These are phyloP conservation scores for Gymnarchus niloticus DNA, from an alignment of 2,113 vertebrate genomes.

Conservation along the genomic window DNA sequence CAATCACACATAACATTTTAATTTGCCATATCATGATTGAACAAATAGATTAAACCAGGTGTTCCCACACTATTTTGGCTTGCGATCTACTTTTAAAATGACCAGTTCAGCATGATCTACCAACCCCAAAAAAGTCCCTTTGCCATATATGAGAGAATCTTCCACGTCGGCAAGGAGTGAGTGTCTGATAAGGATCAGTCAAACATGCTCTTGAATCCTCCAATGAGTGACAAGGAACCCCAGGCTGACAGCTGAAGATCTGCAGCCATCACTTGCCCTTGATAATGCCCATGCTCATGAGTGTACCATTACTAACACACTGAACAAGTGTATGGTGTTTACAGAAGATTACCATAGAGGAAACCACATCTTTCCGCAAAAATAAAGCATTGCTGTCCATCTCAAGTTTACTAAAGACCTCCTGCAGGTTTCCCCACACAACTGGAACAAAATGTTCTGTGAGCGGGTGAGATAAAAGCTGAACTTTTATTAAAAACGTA, in stretches of 20 bases:
- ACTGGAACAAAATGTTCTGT: neutral
- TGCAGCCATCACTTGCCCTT: neutral
- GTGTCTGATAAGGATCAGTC: neutral
- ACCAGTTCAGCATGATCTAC: too few relatives aligned
- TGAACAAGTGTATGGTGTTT: neutral
- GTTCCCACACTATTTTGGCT: too few relatives aligned
- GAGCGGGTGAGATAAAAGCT: neutral
- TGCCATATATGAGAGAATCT: too few relatives aligned
- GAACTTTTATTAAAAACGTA: neutral
- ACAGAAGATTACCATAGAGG: neutral
- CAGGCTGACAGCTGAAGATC: neutral
- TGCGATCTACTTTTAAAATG: too few relatives aligned
- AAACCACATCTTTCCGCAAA: neutral
- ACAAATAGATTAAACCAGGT: neutral
- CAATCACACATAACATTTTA: neutral
- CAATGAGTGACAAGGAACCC: neutral
- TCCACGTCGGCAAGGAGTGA: neutral
- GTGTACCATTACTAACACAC: neutral
- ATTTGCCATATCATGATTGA: neutral
- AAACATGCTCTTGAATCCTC: neutral
- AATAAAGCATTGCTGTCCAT: too few relatives aligned
- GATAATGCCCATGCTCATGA: neutral
- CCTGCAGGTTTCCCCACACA: neutral
- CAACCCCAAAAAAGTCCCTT: too few relatives aligned
- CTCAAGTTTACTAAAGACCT: too few relatives aligned